phyloP scores from a whole-genome alignment of 2,888 invertebrate genomes.

The Lydus trimaculatus region DNA sequence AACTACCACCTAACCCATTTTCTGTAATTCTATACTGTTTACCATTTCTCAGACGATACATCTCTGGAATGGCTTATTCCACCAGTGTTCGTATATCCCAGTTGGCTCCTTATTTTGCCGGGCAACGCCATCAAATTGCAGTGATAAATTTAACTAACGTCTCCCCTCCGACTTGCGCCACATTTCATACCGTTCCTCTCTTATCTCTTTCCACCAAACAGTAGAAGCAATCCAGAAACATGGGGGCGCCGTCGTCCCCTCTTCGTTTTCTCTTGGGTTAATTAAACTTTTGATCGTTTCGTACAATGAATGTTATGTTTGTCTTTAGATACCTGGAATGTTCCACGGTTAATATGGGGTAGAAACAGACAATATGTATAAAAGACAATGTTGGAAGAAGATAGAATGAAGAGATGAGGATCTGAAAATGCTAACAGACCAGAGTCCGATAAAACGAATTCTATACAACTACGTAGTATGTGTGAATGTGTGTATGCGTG shows the following conservation, averaged over 20 bases:
- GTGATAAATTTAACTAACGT: constrained; percentile 59
- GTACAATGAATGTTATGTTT: constrained; percentile 50
- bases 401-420: neutral
- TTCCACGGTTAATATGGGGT: constrained; percentile 6
- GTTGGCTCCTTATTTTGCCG: constrained; percentile 55
- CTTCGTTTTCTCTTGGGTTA: constrained; percentile 50
- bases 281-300: constrained; percentile 59
- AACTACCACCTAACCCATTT: constrained; percentile 36
- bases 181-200: constrained; percentile 55
- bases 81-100: constrained; percentile 50
- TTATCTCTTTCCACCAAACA: constrained; percentile 52
- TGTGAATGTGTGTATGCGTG: neutral
- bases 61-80: constrained; percentile 57
- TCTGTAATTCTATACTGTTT: constrained; percentile 54
- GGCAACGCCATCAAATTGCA: constrained; percentile 58
- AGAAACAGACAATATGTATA: neutral
- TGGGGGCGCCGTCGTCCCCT: constrained; percentile 29
- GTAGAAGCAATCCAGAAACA: constrained; percentile 27
- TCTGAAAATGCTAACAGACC: neutral
- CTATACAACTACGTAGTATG: neutral
- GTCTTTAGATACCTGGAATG: constrained; percentile 46
- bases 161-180: constrained; percentile 56
- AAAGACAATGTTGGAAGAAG: neutral
- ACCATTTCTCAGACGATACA: constrained; percentile 54
- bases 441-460: neutral